phyloP scores from a whole-genome alignment of 2,888 invertebrate species.

The Napeogenes sylphis region DNA sequence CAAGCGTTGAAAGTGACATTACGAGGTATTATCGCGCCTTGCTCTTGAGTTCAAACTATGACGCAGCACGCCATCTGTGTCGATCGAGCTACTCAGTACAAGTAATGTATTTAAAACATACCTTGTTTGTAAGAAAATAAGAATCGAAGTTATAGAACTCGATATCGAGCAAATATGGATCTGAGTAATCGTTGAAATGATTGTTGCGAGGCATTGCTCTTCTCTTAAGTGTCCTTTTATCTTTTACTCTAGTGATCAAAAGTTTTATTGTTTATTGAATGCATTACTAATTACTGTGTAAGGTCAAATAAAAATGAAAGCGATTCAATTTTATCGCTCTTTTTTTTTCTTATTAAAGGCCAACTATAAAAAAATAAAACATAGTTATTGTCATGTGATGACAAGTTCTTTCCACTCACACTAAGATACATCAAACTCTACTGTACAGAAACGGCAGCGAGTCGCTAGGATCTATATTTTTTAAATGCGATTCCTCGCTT shows the following conservation, averaged over 20 bases:
- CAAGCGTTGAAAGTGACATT: constrained; percentile 18
- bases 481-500: no score
- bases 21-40: constrained; percentile 4
- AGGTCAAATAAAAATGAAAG: no score
- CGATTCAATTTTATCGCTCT: no score
- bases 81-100: constrained; percentile 27
- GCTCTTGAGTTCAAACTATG: constrained; percentile 33
- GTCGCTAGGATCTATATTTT: no score
- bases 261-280: no score
- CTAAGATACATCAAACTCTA: no score
- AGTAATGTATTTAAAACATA: constrained; percentile 11
- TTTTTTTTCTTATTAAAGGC: no score
- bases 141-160: constrained; percentile 14
- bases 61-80: constrained; percentile 48
- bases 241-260: not conserved
- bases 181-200: constrained; percentile 36
- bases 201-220: constrained; percentile 1
- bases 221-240: not conserved
- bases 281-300: no score
- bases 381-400: no score
- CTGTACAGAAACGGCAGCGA: no score
- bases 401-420: no score
- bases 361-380: no score
- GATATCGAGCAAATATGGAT: constrained; percentile 31
- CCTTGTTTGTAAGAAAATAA: not conserved